Percentiles rank a stretch among this genome's conserved stretches.
Conservation (phyloP, 2,888 invertebrate genomes). For the Chymomyza fuscimana region DNA sequence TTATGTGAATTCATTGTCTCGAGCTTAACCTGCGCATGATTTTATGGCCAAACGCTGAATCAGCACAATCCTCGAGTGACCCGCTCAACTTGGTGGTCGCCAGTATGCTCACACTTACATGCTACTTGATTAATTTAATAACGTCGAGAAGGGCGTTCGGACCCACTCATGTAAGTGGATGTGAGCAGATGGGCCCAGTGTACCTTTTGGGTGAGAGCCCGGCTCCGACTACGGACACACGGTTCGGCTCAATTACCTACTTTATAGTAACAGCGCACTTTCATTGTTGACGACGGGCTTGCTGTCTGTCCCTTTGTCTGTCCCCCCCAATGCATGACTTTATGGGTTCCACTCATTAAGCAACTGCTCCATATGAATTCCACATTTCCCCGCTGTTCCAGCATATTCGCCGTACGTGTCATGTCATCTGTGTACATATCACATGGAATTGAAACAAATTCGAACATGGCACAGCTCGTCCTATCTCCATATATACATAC, state of each 20-base stretch:
- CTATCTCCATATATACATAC: not conserved
- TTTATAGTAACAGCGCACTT: constrained; percentile 58
- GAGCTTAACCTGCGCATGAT: constrained; percentile 49
- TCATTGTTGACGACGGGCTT: constrained; percentile 34
- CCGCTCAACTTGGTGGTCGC: not conserved
- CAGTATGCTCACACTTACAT: constrained; percentile 32
- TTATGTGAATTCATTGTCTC: constrained; percentile 69
- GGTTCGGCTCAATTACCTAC: constrained; percentile 67
- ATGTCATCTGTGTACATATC: constrained; percentile 33
- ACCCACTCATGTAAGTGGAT: not conserved
- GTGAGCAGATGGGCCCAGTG: not conserved
- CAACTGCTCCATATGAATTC: not conserved
- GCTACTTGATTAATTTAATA: constrained; percentile 74
- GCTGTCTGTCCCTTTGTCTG: not conserved
- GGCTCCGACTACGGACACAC: constrained; percentile 13
- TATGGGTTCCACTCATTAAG: constrained; percentile 41
- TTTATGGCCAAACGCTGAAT: constrained; percentile 62
- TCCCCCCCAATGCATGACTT: constrained; percentile 56
- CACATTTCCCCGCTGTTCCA: not conserved
- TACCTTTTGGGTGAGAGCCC: constrained; percentile 9
- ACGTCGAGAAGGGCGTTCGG: constrained; percentile 37
- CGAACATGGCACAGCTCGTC: constrained; percentile 11
- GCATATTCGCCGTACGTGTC: constrained; percentile 59
- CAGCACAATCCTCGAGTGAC: constrained; percentile 41
- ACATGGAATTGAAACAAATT: constrained; percentile 69